Conservation (phyloP, 2,888 invertebrate genomes). For the Neoaliturus tenellus region DNA sequence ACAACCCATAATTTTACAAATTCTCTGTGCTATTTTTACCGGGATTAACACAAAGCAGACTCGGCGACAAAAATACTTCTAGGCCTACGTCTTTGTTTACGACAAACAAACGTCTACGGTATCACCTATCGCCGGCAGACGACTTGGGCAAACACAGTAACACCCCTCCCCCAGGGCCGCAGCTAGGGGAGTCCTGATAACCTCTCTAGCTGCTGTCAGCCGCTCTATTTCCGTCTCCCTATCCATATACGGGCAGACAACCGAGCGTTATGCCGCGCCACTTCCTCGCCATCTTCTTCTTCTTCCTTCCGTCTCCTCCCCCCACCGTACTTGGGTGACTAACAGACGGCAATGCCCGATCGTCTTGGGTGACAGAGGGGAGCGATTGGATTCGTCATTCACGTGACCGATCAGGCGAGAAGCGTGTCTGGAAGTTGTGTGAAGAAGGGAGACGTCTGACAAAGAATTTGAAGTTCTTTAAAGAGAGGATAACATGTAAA, state of each 20-base stretch:
- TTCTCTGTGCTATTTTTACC: neutral
- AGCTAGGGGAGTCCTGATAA: neutral
- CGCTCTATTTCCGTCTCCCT: constrained; percentile 1
- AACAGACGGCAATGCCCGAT: neutral
- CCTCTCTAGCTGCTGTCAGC: neutral
- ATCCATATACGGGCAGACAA: neutral
- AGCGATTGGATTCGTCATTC: neutral
- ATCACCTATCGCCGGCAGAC: constrained; percentile 15
- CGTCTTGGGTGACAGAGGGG: neutral
- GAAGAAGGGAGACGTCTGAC: too few relatives aligned
- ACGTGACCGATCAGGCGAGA: neutral
- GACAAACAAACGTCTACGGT: neutral
- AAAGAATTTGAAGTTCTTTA: too few relatives aligned
- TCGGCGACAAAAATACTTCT: neutral
- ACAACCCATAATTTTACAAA: too few relatives aligned
- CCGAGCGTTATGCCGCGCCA: neutral
- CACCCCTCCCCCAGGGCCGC: neutral
- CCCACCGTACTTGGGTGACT: neutral
- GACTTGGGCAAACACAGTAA: neutral
- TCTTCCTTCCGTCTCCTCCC: neutral
- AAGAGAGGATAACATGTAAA: too few relatives aligned
- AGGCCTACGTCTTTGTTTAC: neutral
- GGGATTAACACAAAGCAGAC: neutral
- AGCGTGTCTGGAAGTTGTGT: neutral
- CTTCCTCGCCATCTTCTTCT: neutral